phyloP scores from a whole-genome alignment of 2,113 vertebrate species.

The Suricata suricatta region DNA sequence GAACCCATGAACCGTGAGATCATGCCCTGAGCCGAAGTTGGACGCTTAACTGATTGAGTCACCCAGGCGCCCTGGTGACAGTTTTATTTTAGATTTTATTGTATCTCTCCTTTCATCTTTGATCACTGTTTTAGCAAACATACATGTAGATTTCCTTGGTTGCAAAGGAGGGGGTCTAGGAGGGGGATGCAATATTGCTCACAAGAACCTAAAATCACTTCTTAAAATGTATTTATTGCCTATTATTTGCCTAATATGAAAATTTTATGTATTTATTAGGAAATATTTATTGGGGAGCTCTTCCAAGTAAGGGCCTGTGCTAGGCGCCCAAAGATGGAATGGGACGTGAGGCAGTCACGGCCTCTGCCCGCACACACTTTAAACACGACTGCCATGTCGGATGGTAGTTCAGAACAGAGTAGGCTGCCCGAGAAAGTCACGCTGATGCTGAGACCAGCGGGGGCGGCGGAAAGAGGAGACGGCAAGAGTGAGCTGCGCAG shows the following conservation, averaged over 20 bases:
- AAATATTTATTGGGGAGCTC: neutral
- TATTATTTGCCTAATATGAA: neutral
- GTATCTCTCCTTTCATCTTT: neutral
- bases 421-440: neutral
- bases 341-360: neutral
- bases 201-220: conserved; percentile 22
- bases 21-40: too few relatives aligned
- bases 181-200: conserved; percentile 22
- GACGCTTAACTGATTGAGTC: too few relatives aligned
- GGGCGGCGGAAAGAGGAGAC: neutral
- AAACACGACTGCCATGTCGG: neutral
- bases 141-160: conserved; percentile 18
- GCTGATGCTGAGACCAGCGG: neutral
- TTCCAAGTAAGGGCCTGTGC: neutral
- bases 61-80: too few relatives aligned
- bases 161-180: neutral
- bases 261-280: neutral
- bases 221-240: neutral
- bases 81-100: neutral
- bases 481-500: neutral
- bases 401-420: neutral
- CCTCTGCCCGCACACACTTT: neutral
- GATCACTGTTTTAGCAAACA: neutral
- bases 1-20: too few relatives aligned
- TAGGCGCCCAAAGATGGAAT: neutral